Evolutionary conservation across 2,113 vertebrate genomes (phyloP).

Genomic region (Strix aluco): DNA sequence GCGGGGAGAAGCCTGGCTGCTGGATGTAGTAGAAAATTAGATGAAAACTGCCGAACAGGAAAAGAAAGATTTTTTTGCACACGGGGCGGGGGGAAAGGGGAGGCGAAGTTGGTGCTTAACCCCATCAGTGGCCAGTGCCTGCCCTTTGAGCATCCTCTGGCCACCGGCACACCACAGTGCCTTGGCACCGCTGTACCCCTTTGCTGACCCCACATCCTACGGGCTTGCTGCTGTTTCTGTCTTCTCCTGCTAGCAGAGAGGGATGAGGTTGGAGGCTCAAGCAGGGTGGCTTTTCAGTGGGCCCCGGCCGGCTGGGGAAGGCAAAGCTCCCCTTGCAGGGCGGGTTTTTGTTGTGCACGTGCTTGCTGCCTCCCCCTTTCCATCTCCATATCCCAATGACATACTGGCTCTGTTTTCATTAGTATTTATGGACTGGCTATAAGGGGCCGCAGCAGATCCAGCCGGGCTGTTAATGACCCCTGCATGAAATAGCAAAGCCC

Average conservation of each 20-base stretch:
- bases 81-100: background rate
- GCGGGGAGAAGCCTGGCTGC: background rate
- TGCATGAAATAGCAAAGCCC: background rate
- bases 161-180: fast-evolving
- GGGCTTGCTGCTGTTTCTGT: background rate
- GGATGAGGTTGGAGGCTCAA: background rate
- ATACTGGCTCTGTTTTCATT: background rate
- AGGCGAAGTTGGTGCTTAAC: background rate
- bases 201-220: background rate
- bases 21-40: slow-evolving; percentile 31
- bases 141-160: background rate
- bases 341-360: fast-evolving
- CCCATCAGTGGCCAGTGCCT: fast-evolving
- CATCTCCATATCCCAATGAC: background rate
- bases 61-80: background rate
- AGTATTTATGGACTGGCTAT: slow-evolving; percentile 42
- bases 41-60: background rate
- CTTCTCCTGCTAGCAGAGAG: background rate
- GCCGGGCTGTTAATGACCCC: slow-evolving; percentile 40
- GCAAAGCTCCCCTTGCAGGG: background rate
- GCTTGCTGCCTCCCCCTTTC: background rate
- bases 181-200: background rate
- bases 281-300: background rate
- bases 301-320: background rate
- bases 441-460: background rate